Evolutionary conservation across 2,113 vertebrate species (phyloP), one percentile per base, ranked within the genome.

Genomic region (Ochotona princeps): DNA sequence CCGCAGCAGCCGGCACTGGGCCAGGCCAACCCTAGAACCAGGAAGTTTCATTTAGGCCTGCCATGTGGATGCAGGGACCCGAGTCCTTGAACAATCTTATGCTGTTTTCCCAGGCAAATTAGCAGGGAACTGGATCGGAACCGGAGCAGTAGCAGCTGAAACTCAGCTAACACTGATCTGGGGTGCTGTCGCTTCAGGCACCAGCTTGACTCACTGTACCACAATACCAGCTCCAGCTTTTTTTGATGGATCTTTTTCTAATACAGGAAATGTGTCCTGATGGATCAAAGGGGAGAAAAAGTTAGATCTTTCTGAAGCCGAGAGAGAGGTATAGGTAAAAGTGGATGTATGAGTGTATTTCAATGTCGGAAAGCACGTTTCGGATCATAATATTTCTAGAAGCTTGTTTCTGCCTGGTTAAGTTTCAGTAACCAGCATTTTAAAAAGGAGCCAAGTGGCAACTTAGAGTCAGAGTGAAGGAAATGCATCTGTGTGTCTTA

Each of bases 331-430:
- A 0, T 14, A 61, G 32, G 23, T 44, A 44, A 44, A 44, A 81
- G 13, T 82, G 14, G 51, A 17, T 70, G 30, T 49, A 15, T 65
- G 38, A 44, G 38, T 44, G 38, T 44, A 10, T 83, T 60, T 87
- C 57, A 57, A 28, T 82, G 7, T 82, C 49, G 85, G 75, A 84
- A 78, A 72, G 47, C 57, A 2, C n/a, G 49, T 69, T 20, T 92
- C 85, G 60, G 81, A 82, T 91, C 10, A 78, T 44, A 76, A 20
- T 66, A 18, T 90, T 67, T 92, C 47, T 73, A 67, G 79, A 83
- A 49, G 35, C 26, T 51, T 74, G 7, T 18, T 88, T 88, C 4
- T 66, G 87, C 54, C 67, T 70, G 35, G 44, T 80, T 79, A 74
- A 5, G 44, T 60, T 54, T 95, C 72, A 70, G 28, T 78, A 61